Evolutionary conservation across 2,797 vertebrate genomes (phyloP).

Genomic region (Centroberyx gerrardi): DNA sequence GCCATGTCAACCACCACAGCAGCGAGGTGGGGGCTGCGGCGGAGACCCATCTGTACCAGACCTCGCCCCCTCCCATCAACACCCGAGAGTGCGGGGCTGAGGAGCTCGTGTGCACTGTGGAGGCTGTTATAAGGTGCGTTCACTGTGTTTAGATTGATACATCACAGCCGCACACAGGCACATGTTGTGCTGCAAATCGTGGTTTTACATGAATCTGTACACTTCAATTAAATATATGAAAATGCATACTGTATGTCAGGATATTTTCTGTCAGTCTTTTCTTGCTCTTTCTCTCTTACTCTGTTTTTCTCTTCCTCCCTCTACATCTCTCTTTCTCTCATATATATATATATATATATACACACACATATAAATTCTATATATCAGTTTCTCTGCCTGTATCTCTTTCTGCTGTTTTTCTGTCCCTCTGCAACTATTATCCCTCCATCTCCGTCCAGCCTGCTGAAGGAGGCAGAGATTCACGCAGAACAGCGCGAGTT

Average conservation of each 20-base stretch:
- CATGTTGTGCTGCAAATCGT: slow-evolving; percentile 2
- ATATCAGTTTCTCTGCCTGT: background rate
- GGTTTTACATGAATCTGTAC: background rate
- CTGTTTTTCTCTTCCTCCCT: background rate
- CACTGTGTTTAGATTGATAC: slow-evolving; percentile 25
- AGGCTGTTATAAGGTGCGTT: slow-evolving; percentile 95
- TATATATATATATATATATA: no score
- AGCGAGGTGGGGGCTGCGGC: slow-evolving; percentile 93
- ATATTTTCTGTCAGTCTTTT: slow-evolving; percentile 1
- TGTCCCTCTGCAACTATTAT: slow-evolving; percentile 1
- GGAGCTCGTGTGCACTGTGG: slow-evolving; percentile 98
- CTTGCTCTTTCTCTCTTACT: slow-evolving; percentile 14
- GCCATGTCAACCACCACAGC: slow-evolving; percentile 99
- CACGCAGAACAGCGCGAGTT: slow-evolving; percentile 97
- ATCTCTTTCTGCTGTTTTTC: background rate
- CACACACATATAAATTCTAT: no score
- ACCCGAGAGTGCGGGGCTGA: slow-evolving; percentile 97
- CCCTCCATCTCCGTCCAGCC: slow-evolving; percentile 76
- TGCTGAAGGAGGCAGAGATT: slow-evolving; percentile 98
- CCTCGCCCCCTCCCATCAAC: slow-evolving; percentile 98
- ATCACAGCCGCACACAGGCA: slow-evolving; percentile 4
- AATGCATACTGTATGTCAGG: background rate
- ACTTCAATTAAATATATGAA: slow-evolving; percentile 1
- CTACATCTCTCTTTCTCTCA: background rate
- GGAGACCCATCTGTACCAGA: slow-evolving; percentile 98